phyloP scores from a whole-genome alignment of 1,140 invertebrate species.

The Megalonaias nervosa region DNA sequence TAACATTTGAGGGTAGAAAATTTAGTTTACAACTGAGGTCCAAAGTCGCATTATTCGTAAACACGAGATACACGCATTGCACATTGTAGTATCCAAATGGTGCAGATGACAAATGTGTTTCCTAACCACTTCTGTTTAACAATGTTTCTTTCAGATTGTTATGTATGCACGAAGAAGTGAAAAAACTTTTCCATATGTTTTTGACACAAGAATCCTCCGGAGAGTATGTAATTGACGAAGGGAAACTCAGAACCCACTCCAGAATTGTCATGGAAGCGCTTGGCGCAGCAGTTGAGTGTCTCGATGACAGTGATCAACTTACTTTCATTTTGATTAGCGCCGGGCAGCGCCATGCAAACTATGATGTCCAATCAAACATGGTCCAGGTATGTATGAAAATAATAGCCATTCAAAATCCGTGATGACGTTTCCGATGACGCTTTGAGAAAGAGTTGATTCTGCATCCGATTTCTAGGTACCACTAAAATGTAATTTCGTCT shows the following conservation, averaged over 20 bases:
- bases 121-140: background rate
- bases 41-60: no score
- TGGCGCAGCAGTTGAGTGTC: conserved; percentile 32
- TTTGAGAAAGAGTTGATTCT: no score
- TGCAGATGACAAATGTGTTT: background rate
- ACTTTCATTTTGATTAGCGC: conserved; percentile 20
- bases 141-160: conserved; percentile 25
- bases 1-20: no score
- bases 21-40: no score
- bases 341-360: conserved; percentile 29
- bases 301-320: conserved; percentile 29
- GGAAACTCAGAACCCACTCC: conserved; percentile 20
- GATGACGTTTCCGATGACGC: background rate
- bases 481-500: no score
- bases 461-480: no score
- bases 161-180: conserved; percentile 12
- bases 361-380: conserved; percentile 26
- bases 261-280: conserved; percentile 33
- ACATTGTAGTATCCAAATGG: conserved; percentile 17
- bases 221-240: conserved; percentile 11
- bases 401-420: background rate
- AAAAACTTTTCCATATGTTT: conserved; percentile 17
- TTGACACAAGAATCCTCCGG: conserved; percentile 5
- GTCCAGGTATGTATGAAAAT: conserved; percentile 22
- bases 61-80: no score